phyloP scores from a whole-genome alignment of 2,797 vertebrate genomes.

The Spizella passerina region DNA sequence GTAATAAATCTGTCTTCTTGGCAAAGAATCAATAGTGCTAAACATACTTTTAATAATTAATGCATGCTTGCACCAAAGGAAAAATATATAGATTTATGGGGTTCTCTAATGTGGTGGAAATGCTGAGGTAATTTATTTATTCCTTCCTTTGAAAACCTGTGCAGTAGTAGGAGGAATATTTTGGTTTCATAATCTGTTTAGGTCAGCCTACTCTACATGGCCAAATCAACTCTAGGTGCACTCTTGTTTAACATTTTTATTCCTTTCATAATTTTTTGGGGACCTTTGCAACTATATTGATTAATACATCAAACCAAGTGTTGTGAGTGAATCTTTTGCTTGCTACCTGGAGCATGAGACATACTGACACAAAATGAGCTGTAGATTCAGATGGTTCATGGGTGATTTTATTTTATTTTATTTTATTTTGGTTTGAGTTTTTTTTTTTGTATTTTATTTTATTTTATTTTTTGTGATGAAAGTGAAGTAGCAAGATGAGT shows the following conservation, averaged over 20 bases:
- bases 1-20: background rate
- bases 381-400: slow-evolving; percentile 15
- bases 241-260: slow-evolving; percentile 27
- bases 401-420: too few species aligned
- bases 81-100: background rate
- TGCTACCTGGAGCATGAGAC: background rate
- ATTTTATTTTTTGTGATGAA: background rate
- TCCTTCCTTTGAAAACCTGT: background rate
- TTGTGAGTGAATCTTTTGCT: slow-evolving; percentile 15
- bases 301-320: slow-evolving; percentile 60
- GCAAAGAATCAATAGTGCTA: background rate
- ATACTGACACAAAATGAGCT: slow-evolving; percentile 31
- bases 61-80: background rate
- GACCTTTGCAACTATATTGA: slow-evolving; percentile 28
- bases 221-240: background rate
- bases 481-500: background rate
- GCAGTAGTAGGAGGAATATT: background rate
- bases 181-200: background rate
- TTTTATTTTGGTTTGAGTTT: too few species aligned
- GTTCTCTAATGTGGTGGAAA: background rate
- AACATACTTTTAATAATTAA: background rate
- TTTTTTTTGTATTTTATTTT: too few species aligned
- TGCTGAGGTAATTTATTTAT: background rate
- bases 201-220: background rate
- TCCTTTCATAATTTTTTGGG: slow-evolving; percentile 8